These are phyloP conservation scores for Phalanger gymnotis DNA, from an alignment of 2,797 vertebrate genomes.

Conservation along the genomic window DNA sequence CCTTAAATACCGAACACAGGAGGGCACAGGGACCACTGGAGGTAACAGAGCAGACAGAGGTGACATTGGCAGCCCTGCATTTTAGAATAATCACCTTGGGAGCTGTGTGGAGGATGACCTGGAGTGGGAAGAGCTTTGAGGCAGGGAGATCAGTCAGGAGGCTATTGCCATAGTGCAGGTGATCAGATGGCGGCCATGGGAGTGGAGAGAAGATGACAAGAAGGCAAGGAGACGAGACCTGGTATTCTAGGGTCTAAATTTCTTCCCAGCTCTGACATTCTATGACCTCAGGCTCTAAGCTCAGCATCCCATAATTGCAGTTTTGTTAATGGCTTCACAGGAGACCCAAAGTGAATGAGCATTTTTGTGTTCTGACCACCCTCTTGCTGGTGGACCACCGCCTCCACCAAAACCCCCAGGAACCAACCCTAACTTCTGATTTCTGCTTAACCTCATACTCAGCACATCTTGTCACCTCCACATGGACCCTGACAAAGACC, in stretches of 20 bases:
- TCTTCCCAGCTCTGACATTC: background rate
- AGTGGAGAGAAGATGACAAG: background rate
- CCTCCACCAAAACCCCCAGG: background rate
- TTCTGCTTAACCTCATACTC: background rate
- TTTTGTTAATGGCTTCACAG: background rate
- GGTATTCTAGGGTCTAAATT: background rate
- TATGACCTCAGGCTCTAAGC: background rate
- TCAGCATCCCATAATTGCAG: background rate
- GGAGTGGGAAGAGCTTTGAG: background rate
- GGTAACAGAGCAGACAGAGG: background rate
- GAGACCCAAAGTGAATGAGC: background rate
- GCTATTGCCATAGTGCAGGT: background rate
- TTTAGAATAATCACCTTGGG: background rate
- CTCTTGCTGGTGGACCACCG: background rate
- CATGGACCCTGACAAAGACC: background rate
- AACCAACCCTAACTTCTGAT: background rate
- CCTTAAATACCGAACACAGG: too few relatives aligned
- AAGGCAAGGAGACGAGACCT: background rate
- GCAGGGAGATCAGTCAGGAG: background rate
- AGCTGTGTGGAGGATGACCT: background rate
- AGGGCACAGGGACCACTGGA: too few relatives aligned
- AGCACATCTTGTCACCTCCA: background rate
- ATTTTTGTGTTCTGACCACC: background rate
- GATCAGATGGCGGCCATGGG: background rate
- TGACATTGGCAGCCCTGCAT: background rate